A percentile compares a stretch with the other conserved stretches of the same genome.
Evolutionary conservation across 2,797 vertebrate species (phyloP).

Genomic region (Acipenser transmontanus): DNA sequence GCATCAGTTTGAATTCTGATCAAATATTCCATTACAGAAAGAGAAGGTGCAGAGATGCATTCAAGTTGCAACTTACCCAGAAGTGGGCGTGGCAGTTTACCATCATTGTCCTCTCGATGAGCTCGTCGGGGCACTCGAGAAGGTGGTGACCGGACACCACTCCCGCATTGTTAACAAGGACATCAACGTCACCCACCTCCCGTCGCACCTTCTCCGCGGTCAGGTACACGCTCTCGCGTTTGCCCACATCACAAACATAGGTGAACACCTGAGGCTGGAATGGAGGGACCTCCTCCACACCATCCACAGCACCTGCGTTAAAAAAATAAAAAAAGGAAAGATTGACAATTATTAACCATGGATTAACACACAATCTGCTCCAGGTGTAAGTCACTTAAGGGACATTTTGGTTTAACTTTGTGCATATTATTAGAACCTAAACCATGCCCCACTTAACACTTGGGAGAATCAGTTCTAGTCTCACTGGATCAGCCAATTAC

Average conservation of each 20-base stretch:
- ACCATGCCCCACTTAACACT: too few relatives aligned
- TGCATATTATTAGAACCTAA: too few relatives aligned
- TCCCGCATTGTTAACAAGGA: constrained; percentile 94
- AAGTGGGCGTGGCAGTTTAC: constrained; percentile 98
- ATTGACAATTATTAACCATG: too few relatives aligned
- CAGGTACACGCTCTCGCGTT: constrained; percentile 87
- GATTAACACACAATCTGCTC: too few relatives aligned
- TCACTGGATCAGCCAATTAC: too few relatives aligned
- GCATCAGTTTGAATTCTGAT: too few relatives aligned
- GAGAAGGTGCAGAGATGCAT: too few relatives aligned
- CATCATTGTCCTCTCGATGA: constrained; percentile 98
- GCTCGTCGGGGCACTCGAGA: constrained; percentile 93
- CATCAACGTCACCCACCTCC: constrained; percentile 87
- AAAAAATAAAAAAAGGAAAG: too few relatives aligned
- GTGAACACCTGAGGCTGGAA: constrained; percentile 92
- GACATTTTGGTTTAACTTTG: too few relatives aligned
- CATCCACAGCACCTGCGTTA: constrained; percentile 62
- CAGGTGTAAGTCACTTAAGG: too few relatives aligned
- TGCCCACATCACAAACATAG: constrained; percentile 91
- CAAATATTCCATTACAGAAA: too few relatives aligned
- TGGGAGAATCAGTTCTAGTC: too few relatives aligned
- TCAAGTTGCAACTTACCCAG: constrained; percentile 74
- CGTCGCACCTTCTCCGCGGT: constrained; percentile 87
- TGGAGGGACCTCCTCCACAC: constrained; percentile 77
- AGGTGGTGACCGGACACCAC: constrained; percentile 96